Conservation (phyloP, 1,140 invertebrate species). For the Hycleus cichorii region DNA sequence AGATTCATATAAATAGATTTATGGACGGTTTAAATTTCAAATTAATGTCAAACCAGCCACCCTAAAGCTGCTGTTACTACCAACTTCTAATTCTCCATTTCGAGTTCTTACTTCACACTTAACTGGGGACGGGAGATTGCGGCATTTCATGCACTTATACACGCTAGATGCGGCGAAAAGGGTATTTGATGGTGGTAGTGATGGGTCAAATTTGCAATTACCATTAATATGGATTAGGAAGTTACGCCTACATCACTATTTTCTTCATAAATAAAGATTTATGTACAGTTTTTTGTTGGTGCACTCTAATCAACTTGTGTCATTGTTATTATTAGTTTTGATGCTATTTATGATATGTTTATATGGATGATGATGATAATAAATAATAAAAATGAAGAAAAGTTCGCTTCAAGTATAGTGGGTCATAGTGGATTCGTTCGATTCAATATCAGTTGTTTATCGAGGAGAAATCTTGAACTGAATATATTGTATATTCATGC, state of each 20-base stretch:
- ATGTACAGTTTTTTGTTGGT: neutral
- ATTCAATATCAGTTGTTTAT: slow-evolving; percentile 13
- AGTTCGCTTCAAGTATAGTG: too few relatives aligned
- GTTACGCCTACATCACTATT: neutral
- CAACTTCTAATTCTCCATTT: slow-evolving; percentile 33
- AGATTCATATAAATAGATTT: slow-evolving; percentile 38
- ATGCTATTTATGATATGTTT: too few relatives aligned
- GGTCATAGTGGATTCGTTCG: too few relatives aligned
- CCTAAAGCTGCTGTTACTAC: slow-evolving; percentile 10
- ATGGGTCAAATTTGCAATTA: slow-evolving; percentile 30
- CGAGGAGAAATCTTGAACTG: slow-evolving; percentile 19
- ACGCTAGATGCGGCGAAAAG: neutral
- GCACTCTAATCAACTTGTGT: neutral
- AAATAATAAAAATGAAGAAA: too few relatives aligned
- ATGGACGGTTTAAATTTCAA: slow-evolving; percentile 37
- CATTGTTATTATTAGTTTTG: too few relatives aligned
- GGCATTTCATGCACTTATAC: slow-evolving; percentile 23
- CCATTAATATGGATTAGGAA: slow-evolving; percentile 24
- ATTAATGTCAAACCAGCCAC: slow-evolving; percentile 34
- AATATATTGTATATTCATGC: slow-evolving; percentile 22
- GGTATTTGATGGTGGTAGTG: too few relatives aligned
- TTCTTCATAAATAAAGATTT: slow-evolving; percentile 2
- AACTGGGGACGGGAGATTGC: slow-evolving; percentile 24
- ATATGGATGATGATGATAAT: too few relatives aligned
- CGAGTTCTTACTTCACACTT: slow-evolving; percentile 31